Percentiles rank a stretch among this genome's conserved stretches.
Conservation (phyloP, 2,888 invertebrate genomes). For the Drosophila stalkeri region DNA sequence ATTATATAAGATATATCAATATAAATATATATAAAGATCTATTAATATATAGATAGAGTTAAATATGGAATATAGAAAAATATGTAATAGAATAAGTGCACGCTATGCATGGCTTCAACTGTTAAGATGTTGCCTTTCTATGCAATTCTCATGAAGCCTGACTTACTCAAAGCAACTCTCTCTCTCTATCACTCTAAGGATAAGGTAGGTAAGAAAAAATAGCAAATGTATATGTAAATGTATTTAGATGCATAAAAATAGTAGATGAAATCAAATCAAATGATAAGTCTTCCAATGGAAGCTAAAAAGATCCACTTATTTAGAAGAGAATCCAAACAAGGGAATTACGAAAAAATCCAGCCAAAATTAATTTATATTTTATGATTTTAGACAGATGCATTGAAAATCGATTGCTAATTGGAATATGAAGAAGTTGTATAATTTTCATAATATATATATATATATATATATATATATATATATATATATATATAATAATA, state of each 20-base stretch:
- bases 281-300: too few species aligned
- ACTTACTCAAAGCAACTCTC: not conserved
- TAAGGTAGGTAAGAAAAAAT: not conserved
- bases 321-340: too few species aligned
- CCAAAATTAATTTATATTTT: not conserved
- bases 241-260: too few species aligned
- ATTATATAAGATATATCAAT: not conserved
- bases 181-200: not conserved
- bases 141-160: not conserved
- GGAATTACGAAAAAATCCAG: not conserved
- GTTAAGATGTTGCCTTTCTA: not conserved
- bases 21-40: not conserved
- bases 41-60: not conserved
- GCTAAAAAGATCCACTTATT: too few species aligned
- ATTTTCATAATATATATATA: not conserved
- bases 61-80: not conserved
- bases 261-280: too few species aligned
- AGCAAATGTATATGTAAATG: too few species aligned
- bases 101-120: not conserved
- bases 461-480: not conserved
- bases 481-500: too few species aligned
- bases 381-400: not conserved
- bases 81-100: not conserved
- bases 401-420: not conserved
- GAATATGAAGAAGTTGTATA: not conserved